Conservation (phyloP, 2,113 vertebrate species). For the Sturnus vulgaris region DNA sequence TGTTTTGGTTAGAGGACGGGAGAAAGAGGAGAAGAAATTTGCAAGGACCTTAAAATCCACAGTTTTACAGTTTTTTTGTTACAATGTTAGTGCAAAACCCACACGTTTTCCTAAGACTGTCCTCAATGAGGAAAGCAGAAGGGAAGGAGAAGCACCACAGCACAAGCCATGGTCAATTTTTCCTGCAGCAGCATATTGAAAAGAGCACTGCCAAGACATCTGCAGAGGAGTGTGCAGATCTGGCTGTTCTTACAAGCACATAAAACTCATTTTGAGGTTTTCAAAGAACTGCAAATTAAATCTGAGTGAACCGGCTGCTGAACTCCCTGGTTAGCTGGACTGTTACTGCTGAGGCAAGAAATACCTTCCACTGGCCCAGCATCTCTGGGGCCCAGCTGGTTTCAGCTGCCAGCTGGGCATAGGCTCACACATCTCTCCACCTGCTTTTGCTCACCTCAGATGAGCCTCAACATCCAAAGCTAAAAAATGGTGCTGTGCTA, state of each 20-base stretch:
- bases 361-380: neutral
- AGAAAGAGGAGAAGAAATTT: neutral
- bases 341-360: neutral
- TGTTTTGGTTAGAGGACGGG: neutral
- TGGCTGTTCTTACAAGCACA: neutral
- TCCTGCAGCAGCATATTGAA: neutral
- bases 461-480: neutral
- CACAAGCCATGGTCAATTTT: neutral
- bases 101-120: neutral
- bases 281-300: conserved; percentile 26
- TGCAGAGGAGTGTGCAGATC: neutral
- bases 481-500: neutral
- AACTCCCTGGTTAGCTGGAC: neutral
- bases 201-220: conserved; percentile 7
- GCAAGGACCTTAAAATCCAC: neutral
- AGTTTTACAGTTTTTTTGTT: neutral
- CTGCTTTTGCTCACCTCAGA: neutral
- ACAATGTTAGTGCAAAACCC: neutral
- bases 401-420: neutral
- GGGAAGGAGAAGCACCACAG: neutral
- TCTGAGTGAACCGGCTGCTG: neutral
- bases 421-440: neutral
- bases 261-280: neutral
- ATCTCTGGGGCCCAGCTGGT: neutral
- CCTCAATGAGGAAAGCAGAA: neutral